Percentiles rank a stretch among this genome's conserved stretches.
These are phyloP conservation scores for Macroramphosus scolopax DNA, from an alignment of 2,797 vertebrate genomes.

Conservation along the genomic window DNA sequence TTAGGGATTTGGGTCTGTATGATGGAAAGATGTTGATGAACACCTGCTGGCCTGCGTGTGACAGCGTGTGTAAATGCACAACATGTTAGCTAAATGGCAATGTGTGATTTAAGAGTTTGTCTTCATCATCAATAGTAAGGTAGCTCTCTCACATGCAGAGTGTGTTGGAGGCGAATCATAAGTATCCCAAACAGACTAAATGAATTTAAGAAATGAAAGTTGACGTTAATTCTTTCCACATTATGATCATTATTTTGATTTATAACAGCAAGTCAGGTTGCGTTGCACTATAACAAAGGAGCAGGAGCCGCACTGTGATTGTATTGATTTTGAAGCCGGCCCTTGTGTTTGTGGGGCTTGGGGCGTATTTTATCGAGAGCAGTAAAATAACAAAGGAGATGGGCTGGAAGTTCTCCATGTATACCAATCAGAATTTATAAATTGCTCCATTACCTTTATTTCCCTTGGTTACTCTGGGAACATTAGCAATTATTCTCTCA, in stretches of 20 bases:
- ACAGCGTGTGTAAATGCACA: too few relatives aligned
- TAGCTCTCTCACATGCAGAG: conserved; percentile 11
- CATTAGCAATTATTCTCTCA: conserved; percentile 87
- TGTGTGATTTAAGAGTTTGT: conserved; percentile 2
- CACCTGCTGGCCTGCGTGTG: conserved; percentile 47
- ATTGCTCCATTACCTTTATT: conserved; percentile 87
- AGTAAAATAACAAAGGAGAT: conserved; percentile 81
- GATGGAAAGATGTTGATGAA: conserved; percentile 67
- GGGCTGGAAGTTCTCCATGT: conserved; percentile 83
- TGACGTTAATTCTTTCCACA: conserved; percentile 60
- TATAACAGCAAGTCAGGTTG: conserved; percentile 68
- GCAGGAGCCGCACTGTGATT: conserved; percentile 61
- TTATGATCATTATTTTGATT: conserved; percentile 80
- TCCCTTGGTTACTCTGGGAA: conserved; percentile 83
- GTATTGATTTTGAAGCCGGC: conserved; percentile 80
- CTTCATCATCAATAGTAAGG: conserved; percentile 20
- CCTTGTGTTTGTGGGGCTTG: conserved; percentile 72
- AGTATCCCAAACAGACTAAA: conserved; percentile 48
- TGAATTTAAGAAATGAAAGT: conserved; percentile 61
- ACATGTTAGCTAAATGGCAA: too few relatives aligned
- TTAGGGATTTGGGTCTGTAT: conserved; percentile 70
- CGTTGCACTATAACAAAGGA: conserved; percentile 72
- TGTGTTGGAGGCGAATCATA: conserved; percentile 41
- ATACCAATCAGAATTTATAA: conserved; percentile 87
- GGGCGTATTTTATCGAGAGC: conserved; percentile 77